Evolutionary conservation across 2,888 invertebrate genomes (phyloP).

Genomic region (Drosophila subsilvestris): DNA sequence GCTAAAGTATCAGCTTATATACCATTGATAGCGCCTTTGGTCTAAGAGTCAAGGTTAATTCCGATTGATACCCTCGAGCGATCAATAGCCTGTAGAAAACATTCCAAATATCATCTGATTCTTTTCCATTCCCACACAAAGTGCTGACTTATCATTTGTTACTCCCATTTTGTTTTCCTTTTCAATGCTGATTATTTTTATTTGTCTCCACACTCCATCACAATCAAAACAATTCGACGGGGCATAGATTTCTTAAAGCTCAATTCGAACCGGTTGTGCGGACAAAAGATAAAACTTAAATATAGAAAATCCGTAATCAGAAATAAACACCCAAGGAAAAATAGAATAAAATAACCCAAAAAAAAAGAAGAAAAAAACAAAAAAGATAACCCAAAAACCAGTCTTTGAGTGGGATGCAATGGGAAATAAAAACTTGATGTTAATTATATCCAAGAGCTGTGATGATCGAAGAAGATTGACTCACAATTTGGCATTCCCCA

Average conservation of each 20-base stretch:
- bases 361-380: not conserved
- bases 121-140: conserved; percentile 8
- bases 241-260: conserved; percentile 47
- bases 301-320: conserved; percentile 45
- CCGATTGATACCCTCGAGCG: not conserved
- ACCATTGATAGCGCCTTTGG: conserved; percentile 15
- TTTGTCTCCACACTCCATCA: conserved; percentile 21
- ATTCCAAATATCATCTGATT: not conserved
- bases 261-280: conserved; percentile 53
- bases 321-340: conserved; percentile 27
- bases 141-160: conserved; percentile 22
- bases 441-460: not conserved
- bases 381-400: conserved; percentile 10
- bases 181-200: conserved; percentile 32
- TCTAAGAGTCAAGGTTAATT: conserved; percentile 29
- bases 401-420: conserved; percentile 23
- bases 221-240: conserved; percentile 31
- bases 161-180: conserved; percentile 11
- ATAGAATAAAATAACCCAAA: conserved; percentile 10
- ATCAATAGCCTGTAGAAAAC: not conserved
- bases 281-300: conserved; percentile 35
- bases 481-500: conserved; percentile 37
- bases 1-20: conserved; percentile 23
- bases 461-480: conserved; percentile 3
- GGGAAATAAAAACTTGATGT: conserved; percentile 18